These are phyloP conservation scores for Nasonia giraulti DNA, from an alignment of 1,140 invertebrate genomes.

Conservation along the genomic window DNA sequence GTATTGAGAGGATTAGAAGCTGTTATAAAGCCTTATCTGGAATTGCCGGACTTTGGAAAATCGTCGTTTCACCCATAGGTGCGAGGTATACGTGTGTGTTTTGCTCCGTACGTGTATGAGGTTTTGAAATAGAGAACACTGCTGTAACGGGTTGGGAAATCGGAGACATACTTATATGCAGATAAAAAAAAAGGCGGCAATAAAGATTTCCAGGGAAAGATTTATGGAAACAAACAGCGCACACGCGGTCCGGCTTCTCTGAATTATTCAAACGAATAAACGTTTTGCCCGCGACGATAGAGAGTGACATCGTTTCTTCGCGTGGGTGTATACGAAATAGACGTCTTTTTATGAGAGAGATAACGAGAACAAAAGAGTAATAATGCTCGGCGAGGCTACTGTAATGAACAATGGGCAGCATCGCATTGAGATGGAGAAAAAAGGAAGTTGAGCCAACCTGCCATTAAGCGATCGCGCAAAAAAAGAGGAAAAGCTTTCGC, in stretches of 20 bases:
- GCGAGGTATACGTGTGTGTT: background rate
- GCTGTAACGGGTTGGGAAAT: background rate
- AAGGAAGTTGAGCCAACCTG: no score
- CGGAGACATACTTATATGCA: background rate
- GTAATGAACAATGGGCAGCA: no score
- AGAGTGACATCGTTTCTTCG: background rate
- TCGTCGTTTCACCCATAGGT: background rate
- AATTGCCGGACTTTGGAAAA: background rate
- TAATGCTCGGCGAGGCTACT: no score
- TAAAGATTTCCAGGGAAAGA: conserved; percentile 1
- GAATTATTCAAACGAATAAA: conserved; percentile 1
- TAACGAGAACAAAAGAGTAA: background rate
- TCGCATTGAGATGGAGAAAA: no score
- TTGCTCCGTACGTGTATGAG: background rate
- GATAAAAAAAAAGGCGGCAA: background rate
- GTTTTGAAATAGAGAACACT: background rate
- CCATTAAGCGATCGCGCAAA: no score
- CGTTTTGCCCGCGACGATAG: background rate
- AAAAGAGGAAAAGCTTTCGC: no score
- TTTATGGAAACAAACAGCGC: background rate
- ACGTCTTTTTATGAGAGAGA: background rate
- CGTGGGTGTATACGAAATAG: background rate
- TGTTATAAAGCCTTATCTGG: conserved; percentile 1
- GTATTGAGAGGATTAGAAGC: background rate
- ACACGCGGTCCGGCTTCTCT: background rate